phyloP scores from a whole-genome alignment of 2,888 invertebrate species.

The Oligia latruncula region DNA sequence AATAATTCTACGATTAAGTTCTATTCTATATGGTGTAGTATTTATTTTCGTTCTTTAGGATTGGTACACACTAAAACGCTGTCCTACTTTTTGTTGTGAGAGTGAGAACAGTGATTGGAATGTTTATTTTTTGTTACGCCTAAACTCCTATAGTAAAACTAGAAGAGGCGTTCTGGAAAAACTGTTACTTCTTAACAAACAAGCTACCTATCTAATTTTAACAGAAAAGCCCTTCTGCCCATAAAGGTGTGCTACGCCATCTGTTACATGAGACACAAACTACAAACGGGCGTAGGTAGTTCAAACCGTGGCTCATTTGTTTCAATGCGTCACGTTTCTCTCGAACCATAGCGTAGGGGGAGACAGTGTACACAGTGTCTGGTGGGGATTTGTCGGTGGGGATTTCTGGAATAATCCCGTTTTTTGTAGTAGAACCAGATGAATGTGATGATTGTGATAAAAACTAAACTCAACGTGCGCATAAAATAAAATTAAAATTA shows the following conservation, averaged over 20 bases:
- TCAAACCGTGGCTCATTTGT: background rate
- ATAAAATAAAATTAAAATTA: background rate
- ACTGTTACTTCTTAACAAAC: background rate
- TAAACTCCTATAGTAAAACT: background rate
- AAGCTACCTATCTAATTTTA: background rate
- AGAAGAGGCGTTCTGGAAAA: background rate
- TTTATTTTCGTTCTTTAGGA: background rate
- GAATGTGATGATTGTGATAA: background rate
- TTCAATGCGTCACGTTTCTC: background rate
- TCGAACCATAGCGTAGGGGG: slow-evolving; percentile 22
- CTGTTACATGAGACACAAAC: slow-evolving; percentile 24
- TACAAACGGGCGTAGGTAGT: slow-evolving; percentile 15
- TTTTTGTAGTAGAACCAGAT: background rate
- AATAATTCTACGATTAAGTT: background rate
- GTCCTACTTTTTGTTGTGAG: background rate
- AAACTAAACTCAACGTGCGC: background rate
- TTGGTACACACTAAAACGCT: background rate
- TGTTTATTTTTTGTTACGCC: background rate
- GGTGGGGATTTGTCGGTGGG: too few species aligned
- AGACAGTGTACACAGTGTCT: background rate
- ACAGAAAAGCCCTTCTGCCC: too few species aligned
- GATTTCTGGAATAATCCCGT: too few species aligned
- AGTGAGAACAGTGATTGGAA: background rate
- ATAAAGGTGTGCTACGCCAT: slow-evolving; percentile 30
- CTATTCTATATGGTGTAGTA: background rate